Percentiles rank a stretch among this genome's conserved stretches.
Conservation (phyloP, 2,888 invertebrate species). For the Polylopha cassiicola region DNA sequence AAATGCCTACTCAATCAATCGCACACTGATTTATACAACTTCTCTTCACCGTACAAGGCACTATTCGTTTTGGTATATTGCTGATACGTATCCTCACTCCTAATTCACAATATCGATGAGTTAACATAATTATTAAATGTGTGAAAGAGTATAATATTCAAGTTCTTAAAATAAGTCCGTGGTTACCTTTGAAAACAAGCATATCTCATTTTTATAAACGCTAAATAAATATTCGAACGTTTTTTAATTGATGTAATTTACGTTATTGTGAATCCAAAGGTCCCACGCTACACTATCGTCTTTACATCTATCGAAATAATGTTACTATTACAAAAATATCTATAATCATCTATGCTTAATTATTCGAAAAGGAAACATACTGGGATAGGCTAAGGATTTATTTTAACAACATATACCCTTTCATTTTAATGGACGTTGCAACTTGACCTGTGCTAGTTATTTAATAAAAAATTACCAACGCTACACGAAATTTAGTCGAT, state of each 20-base stretch:
- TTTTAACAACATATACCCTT: constrained; percentile 71
- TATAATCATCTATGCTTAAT: constrained; percentile 69
- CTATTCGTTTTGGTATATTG: constrained; percentile 76
- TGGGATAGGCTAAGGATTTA: constrained; percentile 73
- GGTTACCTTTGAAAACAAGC: constrained; percentile 35
- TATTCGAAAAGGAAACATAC: constrained; percentile 60
- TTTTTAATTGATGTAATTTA: constrained; percentile 13
- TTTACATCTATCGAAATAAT: constrained; percentile 61
- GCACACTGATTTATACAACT: constrained; percentile 56
- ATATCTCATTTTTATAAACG: constrained; percentile 11
- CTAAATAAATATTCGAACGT: constrained; percentile 10
- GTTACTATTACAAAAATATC: constrained; percentile 75
- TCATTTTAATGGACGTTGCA: constrained; percentile 50
- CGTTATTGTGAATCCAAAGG: constrained; percentile 37
- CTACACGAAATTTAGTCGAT: constrained; percentile 51
- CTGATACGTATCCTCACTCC: constrained; percentile 75
- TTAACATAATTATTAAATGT: constrained; percentile 57
- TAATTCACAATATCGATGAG: constrained; percentile 67
- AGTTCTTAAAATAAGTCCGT: constrained; percentile 45
- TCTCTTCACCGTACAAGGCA: constrained; percentile 68
- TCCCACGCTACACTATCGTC: constrained; percentile 39
- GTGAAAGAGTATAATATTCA: constrained; percentile 61
- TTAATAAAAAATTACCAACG: constrained; percentile 47
- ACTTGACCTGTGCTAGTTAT: constrained; percentile 44
- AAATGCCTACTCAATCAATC: constrained; percentile 49